phyloP scores from a whole-genome alignment of 2,888 invertebrate species.

The Drosophila cognata region DNA sequence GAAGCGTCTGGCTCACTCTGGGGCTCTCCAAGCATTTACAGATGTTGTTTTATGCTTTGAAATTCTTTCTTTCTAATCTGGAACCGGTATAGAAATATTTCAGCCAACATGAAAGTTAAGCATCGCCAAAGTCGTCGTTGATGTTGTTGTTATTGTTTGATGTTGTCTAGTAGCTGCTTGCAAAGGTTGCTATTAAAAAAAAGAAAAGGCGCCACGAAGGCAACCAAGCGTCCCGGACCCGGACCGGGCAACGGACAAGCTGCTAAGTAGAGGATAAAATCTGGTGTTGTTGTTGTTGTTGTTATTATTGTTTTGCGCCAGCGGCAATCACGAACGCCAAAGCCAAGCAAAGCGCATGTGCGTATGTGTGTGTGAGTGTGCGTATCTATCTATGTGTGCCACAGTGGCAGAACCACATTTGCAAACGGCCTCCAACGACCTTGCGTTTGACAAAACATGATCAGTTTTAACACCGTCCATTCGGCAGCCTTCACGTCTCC shows the following conservation, averaged over 20 bases:
- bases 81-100: slow-evolving; percentile 78
- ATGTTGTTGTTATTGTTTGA: slow-evolving; percentile 25
- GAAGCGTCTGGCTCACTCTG: slow-evolving; percentile 7
- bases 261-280: slow-evolving; percentile 64
- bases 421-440: slow-evolving; percentile 84
- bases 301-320: slow-evolving; percentile 54
- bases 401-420: slow-evolving; percentile 80
- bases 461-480: slow-evolving; percentile 75
- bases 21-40: slow-evolving; percentile 43
- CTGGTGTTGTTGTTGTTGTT: slow-evolving; percentile 20
- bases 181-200: slow-evolving; percentile 53
- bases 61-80: slow-evolving; percentile 80
- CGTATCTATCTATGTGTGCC: slow-evolving; percentile 67
- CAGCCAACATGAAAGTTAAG: slow-evolving; percentile 76
- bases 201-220: slow-evolving; percentile 74
- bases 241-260: slow-evolving; percentile 50
- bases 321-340: slow-evolving; percentile 66
- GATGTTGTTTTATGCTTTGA: slow-evolving; percentile 67
- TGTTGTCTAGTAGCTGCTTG: slow-evolving; percentile 62
- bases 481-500: slow-evolving; percentile 34
- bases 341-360: slow-evolving; percentile 20
- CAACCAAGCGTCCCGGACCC: slow-evolving; percentile 63
- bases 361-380: slow-evolving; percentile 4
- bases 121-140: slow-evolving; percentile 37
- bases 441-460: slow-evolving; percentile 83